Base-by-base conservation (phyloP, 2,113 vertebrate genomes). In the Bos javanicus region DNA sequence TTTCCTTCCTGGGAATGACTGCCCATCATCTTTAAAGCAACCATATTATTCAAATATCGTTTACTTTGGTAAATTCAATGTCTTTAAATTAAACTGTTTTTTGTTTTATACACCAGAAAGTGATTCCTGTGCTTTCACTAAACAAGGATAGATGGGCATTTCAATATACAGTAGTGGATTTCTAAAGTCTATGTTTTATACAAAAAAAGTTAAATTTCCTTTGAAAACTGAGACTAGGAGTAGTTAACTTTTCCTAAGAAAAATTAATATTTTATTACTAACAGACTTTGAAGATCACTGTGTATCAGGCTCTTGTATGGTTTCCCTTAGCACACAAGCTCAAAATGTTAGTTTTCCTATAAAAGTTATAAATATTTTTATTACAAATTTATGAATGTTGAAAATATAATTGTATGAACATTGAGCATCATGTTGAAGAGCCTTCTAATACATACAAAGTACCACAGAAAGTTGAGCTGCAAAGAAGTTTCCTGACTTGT, bases 1-100 rank as follows among this genome's bases (percentile, higher is more conserved):
- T 97, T 89, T 95, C 83, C 54, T 82, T 82, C 43, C 76, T 21
- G 19, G 54, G 60, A 57, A 26, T 60, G 64, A 95, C 33, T 80
- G 43, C 76, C 88, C 56, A 15, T 91, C 92, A 90, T 74, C 57
- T 80, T 96, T 96, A 93, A 97, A 96, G 54, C 93, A 96, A 96
- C 16, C 56, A 90, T 14, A 83, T 46, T 87, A 95, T 94, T 90
- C 80, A 97, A 96, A 95, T 4, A 30, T 46, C 94, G 39, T 94
- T 96, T 95, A 96, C 56, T 60, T 80, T 90, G 39, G 39, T 95
- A 97, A 90, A 92, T 56, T n/a, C 71, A 97, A 33, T 46, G 50
- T 80, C 81, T 97, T 90, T 94, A 28, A 97, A 97, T 52, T 83
- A 76, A 96, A 87, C 56, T 64, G 33, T 28, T 89, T 90, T 89